phyloP scores from a whole-genome alignment of 2,113 vertebrate species.

The Anoura caudifer region DNA sequence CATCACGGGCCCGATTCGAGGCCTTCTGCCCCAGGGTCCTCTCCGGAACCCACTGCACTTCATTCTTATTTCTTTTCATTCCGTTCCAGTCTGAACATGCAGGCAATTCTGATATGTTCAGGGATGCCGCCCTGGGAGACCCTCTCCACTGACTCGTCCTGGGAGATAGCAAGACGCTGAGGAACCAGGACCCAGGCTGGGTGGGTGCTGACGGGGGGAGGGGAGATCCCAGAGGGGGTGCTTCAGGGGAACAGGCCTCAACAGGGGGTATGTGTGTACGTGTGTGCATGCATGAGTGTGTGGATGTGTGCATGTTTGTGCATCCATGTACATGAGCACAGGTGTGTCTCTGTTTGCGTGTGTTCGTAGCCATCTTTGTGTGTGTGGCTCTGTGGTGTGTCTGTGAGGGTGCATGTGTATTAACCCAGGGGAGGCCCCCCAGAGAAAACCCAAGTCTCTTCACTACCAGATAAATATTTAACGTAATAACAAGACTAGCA shows the following conservation, averaged over 20 bases:
- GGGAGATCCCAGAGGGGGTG: background rate
- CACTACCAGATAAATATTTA: background rate
- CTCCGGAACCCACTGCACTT: background rate
- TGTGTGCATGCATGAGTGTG: background rate
- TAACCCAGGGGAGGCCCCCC: too few relatives aligned
- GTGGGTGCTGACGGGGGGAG: background rate
- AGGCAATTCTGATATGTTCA: background rate
- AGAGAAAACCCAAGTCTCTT: background rate
- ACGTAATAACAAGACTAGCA: background rate
- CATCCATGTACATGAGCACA: background rate
- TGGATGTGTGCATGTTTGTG: background rate
- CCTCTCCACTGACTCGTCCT: background rate
- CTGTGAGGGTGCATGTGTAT: background rate
- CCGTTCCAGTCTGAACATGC: background rate
- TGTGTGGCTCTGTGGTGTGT: background rate
- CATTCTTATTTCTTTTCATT: background rate
- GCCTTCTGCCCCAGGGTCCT: background rate
- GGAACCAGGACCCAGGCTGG: background rate
- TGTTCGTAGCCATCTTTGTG: background rate
- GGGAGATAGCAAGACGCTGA: background rate
- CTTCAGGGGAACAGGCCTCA: background rate
- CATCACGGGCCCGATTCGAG: accelerated
- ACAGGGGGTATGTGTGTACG: accelerated
- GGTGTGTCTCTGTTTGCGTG: background rate
- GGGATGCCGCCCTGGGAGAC: background rate